Percentiles rank a stretch among this genome's conserved stretches.
Conservation (phyloP, 2,797 vertebrate species). For the Spatula versicolor region DNA sequence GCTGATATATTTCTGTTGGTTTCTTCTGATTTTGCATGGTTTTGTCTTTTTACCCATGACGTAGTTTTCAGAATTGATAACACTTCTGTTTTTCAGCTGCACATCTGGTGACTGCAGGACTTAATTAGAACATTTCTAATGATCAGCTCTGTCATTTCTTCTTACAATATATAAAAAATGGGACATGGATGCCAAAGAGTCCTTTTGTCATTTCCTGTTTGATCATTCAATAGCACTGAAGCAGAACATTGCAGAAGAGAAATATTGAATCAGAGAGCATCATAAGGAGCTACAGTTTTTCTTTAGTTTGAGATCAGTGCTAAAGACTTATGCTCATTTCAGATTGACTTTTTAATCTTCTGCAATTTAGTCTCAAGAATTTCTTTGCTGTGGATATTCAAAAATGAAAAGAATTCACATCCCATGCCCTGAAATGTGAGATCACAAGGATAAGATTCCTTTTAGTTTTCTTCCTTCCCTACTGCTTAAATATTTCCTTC, state of each 20-base stretch:
- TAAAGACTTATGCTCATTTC: background rate
- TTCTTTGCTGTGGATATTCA: background rate
- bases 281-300: background rate
- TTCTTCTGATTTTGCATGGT: background rate
- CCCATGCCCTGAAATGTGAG: background rate
- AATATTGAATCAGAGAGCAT: background rate
- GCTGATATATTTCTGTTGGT: background rate
- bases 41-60: background rate
- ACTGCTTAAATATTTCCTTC: background rate
- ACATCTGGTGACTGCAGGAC: background rate
- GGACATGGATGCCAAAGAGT: background rate
- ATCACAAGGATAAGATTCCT: background rate
- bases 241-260: conserved; percentile 17
- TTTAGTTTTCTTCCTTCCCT: background rate
- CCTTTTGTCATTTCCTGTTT: background rate
- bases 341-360: conserved; percentile 8
- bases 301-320: background rate
- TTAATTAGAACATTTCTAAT: background rate
- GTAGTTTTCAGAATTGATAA: background rate
- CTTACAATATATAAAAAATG: background rate
- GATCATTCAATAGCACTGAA: background rate
- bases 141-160: background rate
- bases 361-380: background rate
- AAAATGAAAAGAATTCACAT: background rate
- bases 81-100: background rate